A percentile compares a stretch with the other conserved stretches of the same genome.
These are phyloP conservation scores for Scelioninae gen. 1 DNA, from an alignment of 2,888 invertebrate species.

Conservation along the genomic window DNA sequence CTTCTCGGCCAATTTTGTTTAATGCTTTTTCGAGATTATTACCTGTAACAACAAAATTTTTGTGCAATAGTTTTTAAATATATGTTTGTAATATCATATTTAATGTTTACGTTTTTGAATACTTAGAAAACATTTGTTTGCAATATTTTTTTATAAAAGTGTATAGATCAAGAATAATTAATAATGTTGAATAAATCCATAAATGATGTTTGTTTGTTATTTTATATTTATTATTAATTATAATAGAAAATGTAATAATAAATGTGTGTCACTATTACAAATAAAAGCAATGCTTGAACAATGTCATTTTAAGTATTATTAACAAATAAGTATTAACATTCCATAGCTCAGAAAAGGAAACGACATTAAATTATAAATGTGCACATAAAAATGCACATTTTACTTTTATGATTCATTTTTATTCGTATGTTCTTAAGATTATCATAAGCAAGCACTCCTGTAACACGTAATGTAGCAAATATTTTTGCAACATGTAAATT, in stretches of 20 bases:
- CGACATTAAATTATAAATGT: background rate
- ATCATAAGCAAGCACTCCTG: conserved; percentile 22
- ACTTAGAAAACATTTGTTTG: too few relatives aligned
- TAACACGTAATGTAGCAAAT: conserved; percentile 13
- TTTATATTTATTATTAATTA: too few relatives aligned
- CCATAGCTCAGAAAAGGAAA: conserved; percentile 5
- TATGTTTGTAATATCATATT: background rate
- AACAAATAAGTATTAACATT: conserved; percentile 8
- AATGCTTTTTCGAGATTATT: conserved; percentile 91
- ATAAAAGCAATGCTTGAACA: background rate
- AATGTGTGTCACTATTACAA: background rate
- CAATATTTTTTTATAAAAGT: too few relatives aligned
- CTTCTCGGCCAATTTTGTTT: conserved; percentile 91
- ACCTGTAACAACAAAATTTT: conserved; percentile 84
- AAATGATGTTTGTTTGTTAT: too few relatives aligned
- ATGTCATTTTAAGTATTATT: background rate
- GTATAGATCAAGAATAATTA: too few relatives aligned
- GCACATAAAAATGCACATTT: conserved; percentile 7
- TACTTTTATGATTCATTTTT: conserved; percentile 23
- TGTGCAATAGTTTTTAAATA: background rate
- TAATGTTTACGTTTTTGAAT: too few relatives aligned
- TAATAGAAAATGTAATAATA: background rate
- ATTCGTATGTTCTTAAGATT: conserved; percentile 19
- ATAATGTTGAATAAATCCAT: too few relatives aligned
- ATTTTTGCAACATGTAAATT: conserved; percentile 22